phyloP scores from a whole-genome alignment of 2,113 vertebrate species.

The Sinocyclocheilus rhinocerous region DNA sequence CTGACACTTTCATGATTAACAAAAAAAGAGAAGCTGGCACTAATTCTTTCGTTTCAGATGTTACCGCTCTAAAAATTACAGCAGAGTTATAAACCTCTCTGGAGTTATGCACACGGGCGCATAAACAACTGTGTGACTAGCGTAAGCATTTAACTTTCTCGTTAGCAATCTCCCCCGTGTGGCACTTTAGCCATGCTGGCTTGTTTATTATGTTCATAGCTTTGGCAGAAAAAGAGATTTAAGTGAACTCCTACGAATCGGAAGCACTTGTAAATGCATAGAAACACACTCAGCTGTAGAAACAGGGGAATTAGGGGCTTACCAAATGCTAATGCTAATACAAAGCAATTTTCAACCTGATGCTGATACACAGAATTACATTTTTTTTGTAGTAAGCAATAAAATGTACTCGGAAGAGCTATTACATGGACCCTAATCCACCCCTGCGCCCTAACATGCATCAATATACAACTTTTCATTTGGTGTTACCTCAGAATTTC shows the following conservation, averaged over 20 bases:
- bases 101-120: slow-evolving; percentile 64
- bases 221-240: slow-evolving; percentile 92
- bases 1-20: background rate
- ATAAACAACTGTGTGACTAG: slow-evolving; percentile 89
- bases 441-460: slow-evolving; percentile 66
- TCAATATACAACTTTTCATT: slow-evolving; percentile 67
- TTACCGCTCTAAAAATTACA: background rate
- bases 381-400: slow-evolving; percentile 84
- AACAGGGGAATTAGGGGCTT: slow-evolving; percentile 99
- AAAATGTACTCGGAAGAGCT: slow-evolving; percentile 74
- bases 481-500: slow-evolving; percentile 66
- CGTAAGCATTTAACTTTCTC: slow-evolving; percentile 95
- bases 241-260: slow-evolving; percentile 97
- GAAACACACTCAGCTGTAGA: slow-evolving; percentile 99
- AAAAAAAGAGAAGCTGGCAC: background rate
- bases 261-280: slow-evolving; percentile 98
- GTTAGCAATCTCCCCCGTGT: slow-evolving; percentile 95
- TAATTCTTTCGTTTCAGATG: background rate
- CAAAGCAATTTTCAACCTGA: slow-evolving; percentile 97
- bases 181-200: slow-evolving; percentile 92
- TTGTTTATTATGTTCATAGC: slow-evolving; percentile 99
- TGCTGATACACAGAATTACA: slow-evolving; percentile 93
- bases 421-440: slow-evolving; percentile 70
- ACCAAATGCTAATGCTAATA: slow-evolving; percentile 95
- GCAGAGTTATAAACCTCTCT: slow-evolving; percentile 10